Evolutionary conservation across 2,113 vertebrate genomes (phyloP).

Genomic region (Albula goreensis): DNA sequence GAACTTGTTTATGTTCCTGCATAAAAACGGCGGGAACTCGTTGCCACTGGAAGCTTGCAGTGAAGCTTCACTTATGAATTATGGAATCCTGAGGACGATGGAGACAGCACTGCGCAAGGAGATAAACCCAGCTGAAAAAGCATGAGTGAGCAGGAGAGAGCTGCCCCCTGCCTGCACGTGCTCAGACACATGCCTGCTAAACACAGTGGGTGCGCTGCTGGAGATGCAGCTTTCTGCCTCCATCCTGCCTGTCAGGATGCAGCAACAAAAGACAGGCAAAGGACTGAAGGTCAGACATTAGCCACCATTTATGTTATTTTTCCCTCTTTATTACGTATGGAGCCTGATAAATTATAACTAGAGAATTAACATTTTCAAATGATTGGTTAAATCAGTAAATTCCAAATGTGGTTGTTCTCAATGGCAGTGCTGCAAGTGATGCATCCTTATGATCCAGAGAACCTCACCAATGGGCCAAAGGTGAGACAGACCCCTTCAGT

Average conservation of each 20-base stretch:
- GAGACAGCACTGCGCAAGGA: neutral
- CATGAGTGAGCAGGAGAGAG: neutral
- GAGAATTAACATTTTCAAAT: neutral
- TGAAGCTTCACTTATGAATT: slow-evolving; percentile 19
- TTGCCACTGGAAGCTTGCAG: neutral
- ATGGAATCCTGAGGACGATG: neutral
- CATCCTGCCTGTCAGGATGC: neutral
- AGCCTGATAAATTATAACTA: too few relatives aligned
- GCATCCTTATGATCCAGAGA: neutral
- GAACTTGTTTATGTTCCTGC: slow-evolving; percentile 9
- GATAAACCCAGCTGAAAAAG: neutral
- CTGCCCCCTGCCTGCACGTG: neutral
- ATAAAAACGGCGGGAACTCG: neutral
- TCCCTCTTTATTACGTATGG: too few relatives aligned
- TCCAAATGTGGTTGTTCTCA: neutral
- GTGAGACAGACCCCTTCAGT: neutral
- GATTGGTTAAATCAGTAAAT: neutral
- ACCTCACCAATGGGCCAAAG: neutral
- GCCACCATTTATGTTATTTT: neutral
- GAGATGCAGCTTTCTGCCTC: slow-evolving; percentile 2
- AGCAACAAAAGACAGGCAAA: neutral
- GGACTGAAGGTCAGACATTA: neutral
- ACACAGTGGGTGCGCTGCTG: neutral
- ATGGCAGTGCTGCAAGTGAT: neutral
- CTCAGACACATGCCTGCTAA: neutral